Percentiles rank a stretch among this genome's conserved stretches.
Conservation (phyloP, 1,140 invertebrate genomes). For the Maconellicoccus hirsutus region DNA sequence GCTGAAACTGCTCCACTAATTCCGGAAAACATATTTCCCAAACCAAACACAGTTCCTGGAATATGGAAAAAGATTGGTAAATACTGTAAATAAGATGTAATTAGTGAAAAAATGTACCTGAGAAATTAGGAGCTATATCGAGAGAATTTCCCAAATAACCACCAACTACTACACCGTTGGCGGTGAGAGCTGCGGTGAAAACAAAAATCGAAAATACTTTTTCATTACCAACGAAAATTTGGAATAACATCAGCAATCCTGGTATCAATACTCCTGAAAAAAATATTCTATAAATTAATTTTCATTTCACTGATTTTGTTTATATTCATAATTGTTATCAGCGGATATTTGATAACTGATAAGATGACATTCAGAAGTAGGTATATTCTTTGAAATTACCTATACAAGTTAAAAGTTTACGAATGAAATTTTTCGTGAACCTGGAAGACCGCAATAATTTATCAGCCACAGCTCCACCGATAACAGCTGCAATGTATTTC, state of each 20-base stretch:
- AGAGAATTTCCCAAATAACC: constrained; percentile 79
- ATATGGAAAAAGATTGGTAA: constrained; percentile 25
- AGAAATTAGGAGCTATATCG: constrained; percentile 81
- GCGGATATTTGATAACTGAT: too few species aligned
- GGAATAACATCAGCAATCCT: constrained; percentile 45
- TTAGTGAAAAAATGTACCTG: constrained; percentile 40
- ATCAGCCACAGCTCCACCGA: constrained; percentile 56
- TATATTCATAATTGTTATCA: neutral
- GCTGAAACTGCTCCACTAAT: constrained; percentile 77
- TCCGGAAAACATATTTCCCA: constrained; percentile 81
- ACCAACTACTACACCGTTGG: constrained; percentile 72
- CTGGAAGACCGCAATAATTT: constrained; percentile 46
- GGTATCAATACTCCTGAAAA: constrained; percentile 25
- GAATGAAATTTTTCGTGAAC: constrained; percentile 54
- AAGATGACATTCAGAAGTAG: too few species aligned
- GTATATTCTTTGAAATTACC: constrained; percentile 24
- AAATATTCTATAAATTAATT: neutral
- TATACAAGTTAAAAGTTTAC: constrained; percentile 50
- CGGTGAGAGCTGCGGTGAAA: constrained; percentile 62
- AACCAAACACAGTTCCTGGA: constrained; percentile 65
- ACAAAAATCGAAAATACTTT: constrained; percentile 55
- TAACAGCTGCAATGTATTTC: constrained; percentile 63
- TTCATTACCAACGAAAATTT: constrained; percentile 55
- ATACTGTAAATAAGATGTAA: neutral
- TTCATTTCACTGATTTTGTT: neutral